Evolutionary conservation across 2,113 vertebrate species (phyloP), one percentile per base, ranked within the genome.

Genomic region (Zootoca vivipara): DNA sequence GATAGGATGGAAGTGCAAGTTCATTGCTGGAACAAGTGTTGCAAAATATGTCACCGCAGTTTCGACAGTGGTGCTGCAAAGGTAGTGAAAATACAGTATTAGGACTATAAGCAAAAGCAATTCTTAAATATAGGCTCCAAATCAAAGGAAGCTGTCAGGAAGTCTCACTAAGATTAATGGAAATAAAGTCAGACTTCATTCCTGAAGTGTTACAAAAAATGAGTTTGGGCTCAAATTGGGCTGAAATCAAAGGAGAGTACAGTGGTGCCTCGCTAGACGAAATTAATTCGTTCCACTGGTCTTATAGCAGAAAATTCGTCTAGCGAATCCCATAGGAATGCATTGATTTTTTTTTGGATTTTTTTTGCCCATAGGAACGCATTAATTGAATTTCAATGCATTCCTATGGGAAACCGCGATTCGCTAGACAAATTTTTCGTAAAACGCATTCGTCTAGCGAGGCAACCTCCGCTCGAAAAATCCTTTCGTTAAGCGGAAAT

Each of bases 1-100:
- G 99, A 89, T 99, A 99, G 0, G 99, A 99, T 0, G 99, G 98
- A 91, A 99, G 97, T 1, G 99, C 98, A 15, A 99, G 97, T 91
- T 99, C 99, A 0, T 98, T 99, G 62, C 98, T 96, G 88, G 99
- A 99, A 33, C 99, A 99, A 0, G 85, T 96, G 95, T 95, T 99
- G 96, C 99, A 99, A 97, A 99, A 99, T 95, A 99, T 99, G 95
- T 99, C 98, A 1, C 99, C 99, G 0, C 99, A 99, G 96, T 99
- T 99, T 18, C 99, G 97, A 96, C 99, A 99, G 93, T 99, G 99
- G 91, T 99, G 99, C 99, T 99, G 0, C 80, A 85, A 88, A 89
- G 92, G 7, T 38, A 58, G 30, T 78, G 12, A n/a, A 6, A 89
- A 38, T 7, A 33, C 77, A n/a, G 3, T 0, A 91, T 58, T 69